These are phyloP conservation scores for Cyphomyrmex costatus DNA, from an alignment of 1,140 invertebrate species.

Conservation along the genomic window DNA sequence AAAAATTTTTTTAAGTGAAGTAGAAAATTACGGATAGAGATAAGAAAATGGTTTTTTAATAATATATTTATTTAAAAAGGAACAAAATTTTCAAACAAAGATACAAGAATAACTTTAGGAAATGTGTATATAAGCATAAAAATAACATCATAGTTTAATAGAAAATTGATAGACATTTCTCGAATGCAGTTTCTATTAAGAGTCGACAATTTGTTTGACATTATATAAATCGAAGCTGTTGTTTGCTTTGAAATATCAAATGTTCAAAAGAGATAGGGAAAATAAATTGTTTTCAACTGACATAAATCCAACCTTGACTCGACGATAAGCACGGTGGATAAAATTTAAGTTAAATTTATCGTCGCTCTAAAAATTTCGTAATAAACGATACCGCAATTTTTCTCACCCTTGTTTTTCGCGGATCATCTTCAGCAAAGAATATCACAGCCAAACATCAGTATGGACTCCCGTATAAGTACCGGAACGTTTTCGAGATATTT, in stretches of 20 bases:
- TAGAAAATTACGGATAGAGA: not conserved
- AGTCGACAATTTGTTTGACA: not conserved
- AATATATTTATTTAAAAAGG: not conserved
- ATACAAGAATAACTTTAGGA: not conserved
- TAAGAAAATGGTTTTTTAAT: not conserved
- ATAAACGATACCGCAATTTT: conserved; percentile 37
- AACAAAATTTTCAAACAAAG: not conserved
- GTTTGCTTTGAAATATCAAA: conserved; percentile 13
- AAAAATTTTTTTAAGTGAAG: not conserved
- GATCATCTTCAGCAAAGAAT: not conserved
- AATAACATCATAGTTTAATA: conserved; percentile 3
- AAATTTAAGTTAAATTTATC: conserved; percentile 38
- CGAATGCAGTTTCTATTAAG: not conserved
- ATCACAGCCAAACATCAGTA: conserved; percentile 32
- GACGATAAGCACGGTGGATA: conserved; percentile 14
- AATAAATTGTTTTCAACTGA: conserved; percentile 20
- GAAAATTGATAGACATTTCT: conserved; percentile 19
- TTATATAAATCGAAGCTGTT: not conserved
- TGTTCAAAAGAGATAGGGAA: conserved; percentile 4
- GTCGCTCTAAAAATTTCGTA: conserved; percentile 20
- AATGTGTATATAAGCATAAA: not conserved
- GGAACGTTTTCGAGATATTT: not conserved
- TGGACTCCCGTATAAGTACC: not conserved
- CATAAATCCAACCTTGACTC: conserved; percentile 29
- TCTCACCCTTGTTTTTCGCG: conserved; percentile 7